Evolutionary conservation across 1,140 invertebrate genomes (phyloP).

Genomic region (Heliothis subflexa): DNA sequence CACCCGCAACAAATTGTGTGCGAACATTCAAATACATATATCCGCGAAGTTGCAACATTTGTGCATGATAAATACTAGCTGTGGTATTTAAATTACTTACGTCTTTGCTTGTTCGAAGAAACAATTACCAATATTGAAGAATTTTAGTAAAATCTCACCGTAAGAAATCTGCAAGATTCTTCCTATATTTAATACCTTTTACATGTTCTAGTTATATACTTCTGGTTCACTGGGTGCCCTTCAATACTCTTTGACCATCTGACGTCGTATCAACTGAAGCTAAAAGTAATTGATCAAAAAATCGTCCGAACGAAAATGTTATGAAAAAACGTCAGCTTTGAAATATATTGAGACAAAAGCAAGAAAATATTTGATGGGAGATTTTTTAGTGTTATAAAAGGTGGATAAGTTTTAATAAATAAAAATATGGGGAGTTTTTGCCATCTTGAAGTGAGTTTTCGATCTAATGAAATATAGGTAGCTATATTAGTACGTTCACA

Average conservation of each 20-base stretch:
- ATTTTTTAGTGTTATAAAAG: background rate
- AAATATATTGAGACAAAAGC: background rate
- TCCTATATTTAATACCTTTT: background rate
- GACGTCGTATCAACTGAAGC: slow-evolving; percentile 11
- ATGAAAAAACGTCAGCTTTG: background rate
- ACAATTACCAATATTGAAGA: background rate
- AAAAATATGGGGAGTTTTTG: too few relatives aligned
- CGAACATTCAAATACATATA: too few relatives aligned
- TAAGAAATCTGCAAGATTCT: background rate
- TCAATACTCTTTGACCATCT: slow-evolving; percentile 4
- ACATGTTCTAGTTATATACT: background rate
- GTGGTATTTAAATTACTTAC: background rate
- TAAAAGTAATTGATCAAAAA: slow-evolving; percentile 29
- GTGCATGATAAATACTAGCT: background rate
- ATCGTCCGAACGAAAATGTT: background rate
- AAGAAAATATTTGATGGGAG: background rate
- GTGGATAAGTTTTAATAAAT: background rate
- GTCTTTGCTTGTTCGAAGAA: too few relatives aligned
- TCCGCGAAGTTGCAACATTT: background rate
- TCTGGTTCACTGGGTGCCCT: background rate
- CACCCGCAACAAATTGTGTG: too few relatives aligned
- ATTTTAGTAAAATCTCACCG: background rate
- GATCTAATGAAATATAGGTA: too few relatives aligned
- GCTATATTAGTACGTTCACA: too few relatives aligned
- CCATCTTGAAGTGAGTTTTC: too few relatives aligned